Evolutionary conservation across 2,113 vertebrate genomes (phyloP).

Genomic region (Meriones unguiculatus): DNA sequence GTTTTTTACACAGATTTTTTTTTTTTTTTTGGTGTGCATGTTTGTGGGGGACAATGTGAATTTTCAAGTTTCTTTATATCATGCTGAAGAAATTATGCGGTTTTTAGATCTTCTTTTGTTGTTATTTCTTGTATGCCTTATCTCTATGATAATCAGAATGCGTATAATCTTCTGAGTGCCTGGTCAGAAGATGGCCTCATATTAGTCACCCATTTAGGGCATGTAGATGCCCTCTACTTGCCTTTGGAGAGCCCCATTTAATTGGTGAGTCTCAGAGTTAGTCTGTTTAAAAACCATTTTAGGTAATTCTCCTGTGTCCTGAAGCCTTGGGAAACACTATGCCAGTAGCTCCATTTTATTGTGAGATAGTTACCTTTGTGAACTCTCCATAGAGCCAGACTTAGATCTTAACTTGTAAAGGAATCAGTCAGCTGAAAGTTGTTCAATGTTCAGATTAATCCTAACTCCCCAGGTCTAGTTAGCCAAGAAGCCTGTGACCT

Average conservation of each 20-base stretch:
- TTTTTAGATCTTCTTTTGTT: not conserved
- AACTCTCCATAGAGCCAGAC: not conserved
- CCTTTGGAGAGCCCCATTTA: not conserved
- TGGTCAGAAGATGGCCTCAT: not conserved
- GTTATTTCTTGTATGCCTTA: not conserved
- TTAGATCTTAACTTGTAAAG: not conserved
- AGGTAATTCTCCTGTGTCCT: not conserved
- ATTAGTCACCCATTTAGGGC: not conserved
- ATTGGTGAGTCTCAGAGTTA: not conserved
- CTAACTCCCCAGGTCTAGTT: not conserved
- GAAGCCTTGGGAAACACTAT: not conserved
- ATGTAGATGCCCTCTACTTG: not conserved
- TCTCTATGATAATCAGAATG: not conserved
- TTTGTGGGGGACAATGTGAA: not conserved
- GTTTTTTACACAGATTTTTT: not conserved
- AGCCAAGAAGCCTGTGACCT: not conserved
- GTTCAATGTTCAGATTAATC: not conserved
- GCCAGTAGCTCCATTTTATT: not conserved
- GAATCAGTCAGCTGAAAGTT: not conserved
- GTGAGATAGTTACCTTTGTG: not conserved
- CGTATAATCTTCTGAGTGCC: not conserved
- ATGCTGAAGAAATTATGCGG: not conserved
- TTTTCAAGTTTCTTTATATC: constrained; percentile 23
- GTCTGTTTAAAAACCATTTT: not conserved
- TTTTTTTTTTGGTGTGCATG: not conserved